Conservation (phyloP, 2,888 invertebrate species). For the Gymnosoma rotundatum region DNA sequence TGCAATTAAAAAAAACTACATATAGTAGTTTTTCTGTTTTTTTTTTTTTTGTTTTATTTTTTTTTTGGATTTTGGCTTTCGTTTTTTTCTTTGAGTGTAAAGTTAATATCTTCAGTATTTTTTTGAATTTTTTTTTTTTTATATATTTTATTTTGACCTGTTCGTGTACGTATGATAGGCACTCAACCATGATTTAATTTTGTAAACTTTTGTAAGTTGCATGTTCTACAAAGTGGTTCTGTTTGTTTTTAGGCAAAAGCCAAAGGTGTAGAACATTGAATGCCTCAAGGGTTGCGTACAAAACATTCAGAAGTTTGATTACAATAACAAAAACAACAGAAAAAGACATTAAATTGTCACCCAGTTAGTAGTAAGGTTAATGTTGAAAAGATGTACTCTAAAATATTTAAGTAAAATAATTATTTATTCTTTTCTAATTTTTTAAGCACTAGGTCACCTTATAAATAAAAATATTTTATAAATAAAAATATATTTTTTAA, state of each 20-base stretch:
- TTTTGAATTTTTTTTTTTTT: background rate
- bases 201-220: slow-evolving; percentile 33
- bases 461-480: too few relatives aligned
- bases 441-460: too few relatives aligned
- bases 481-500: too few relatives aligned
- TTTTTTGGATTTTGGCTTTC: background rate
- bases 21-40: too few relatives aligned
- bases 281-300: slow-evolving; percentile 52
- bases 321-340: slow-evolving; percentile 13
- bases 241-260: slow-evolving; percentile 50
- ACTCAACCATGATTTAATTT: slow-evolving; percentile 31
- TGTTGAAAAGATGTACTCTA: background rate
- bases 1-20: too few relatives aligned
- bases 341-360: slow-evolving; percentile 8
- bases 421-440: background rate
- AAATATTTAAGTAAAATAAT: too few relatives aligned
- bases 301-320: slow-evolving; percentile 50
- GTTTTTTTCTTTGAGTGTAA: slow-evolving; percentile 21
- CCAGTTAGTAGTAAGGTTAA: slow-evolving; percentile 23
- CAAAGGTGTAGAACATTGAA: slow-evolving; percentile 49
- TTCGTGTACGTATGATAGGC: background rate
- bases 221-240: slow-evolving; percentile 34
- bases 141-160: background rate
- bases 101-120: slow-evolving; percentile 31
- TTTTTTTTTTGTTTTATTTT: too few relatives aligned